Evolutionary conservation across 2,888 invertebrate species (phyloP).

Genomic region (Lasioglossum malachurum): DNA sequence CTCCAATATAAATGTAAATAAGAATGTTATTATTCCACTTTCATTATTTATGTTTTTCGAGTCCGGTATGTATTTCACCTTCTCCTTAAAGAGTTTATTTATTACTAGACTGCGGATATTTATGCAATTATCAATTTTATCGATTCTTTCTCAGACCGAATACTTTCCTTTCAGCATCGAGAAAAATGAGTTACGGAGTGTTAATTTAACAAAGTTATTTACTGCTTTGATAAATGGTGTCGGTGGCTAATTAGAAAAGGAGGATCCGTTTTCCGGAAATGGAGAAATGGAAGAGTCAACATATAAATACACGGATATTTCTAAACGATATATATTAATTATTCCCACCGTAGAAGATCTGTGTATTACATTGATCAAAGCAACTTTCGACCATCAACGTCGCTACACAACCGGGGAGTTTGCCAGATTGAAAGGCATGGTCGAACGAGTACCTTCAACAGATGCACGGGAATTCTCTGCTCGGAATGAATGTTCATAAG

Average conservation of each 20-base stretch:
- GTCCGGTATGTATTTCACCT: too few species aligned
- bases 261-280: neutral
- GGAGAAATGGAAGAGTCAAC: too few species aligned
- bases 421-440: slow-evolving; percentile 7
- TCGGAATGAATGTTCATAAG: slow-evolving; percentile 47
- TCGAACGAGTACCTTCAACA: slow-evolving; percentile 12
- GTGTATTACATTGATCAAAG: slow-evolving; percentile 2
- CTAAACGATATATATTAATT: neutral
- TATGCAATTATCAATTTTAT: too few species aligned
- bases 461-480: slow-evolving; percentile 28
- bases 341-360: neutral
- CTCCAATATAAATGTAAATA: neutral
- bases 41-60: neutral
- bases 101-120: neutral
- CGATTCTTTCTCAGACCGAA: neutral
- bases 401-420: slow-evolving; percentile 5
- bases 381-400: neutral
- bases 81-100: too few species aligned
- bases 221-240: neutral
- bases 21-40: neutral
- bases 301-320: neutral
- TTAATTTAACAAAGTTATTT: neutral
- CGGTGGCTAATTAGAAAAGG: neutral
- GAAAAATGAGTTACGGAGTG: neutral
- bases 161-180: too few species aligned